A percentile compares a stretch with the other conserved stretches of the same genome.
These are phyloP conservation scores for Aplocera efformata DNA, from an alignment of 2,888 invertebrate species.

Conservation along the genomic window DNA sequence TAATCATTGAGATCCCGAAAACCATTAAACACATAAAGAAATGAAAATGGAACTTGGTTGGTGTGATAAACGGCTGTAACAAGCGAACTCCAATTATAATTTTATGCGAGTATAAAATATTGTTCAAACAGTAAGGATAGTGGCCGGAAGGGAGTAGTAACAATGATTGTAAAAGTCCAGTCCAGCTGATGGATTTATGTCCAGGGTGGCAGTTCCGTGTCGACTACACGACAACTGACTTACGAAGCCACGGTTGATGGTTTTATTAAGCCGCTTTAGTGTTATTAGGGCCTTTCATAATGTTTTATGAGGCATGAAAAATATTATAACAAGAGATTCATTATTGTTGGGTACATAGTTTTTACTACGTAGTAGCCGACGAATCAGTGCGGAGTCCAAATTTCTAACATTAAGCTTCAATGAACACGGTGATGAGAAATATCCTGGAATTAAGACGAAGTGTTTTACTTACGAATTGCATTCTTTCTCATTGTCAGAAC, in stretches of 20 bases:
- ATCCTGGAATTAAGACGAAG: too few relatives aligned
- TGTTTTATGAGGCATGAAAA: conserved; percentile 14
- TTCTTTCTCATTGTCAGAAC: too few relatives aligned
- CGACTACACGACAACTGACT: conserved; percentile 40
- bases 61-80: not conserved
- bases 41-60: too few relatives aligned
- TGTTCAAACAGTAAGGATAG: conserved; percentile 16
- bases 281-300: conserved; percentile 10
- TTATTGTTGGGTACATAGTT: conserved; percentile 1
- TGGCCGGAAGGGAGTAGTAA: conserved; percentile 35
- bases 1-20: too few relatives aligned
- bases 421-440: too few relatives aligned
- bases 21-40: too few relatives aligned
- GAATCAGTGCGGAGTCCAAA: too few relatives aligned
- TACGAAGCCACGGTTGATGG: conserved; percentile 27
- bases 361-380: too few relatives aligned
- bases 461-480: too few relatives aligned
- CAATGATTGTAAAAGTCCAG: conserved; percentile 40
- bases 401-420: too few relatives aligned
- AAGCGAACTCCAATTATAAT: not conserved
- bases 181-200: conserved; percentile 53
- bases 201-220: conserved; percentile 32
- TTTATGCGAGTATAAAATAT: conserved; percentile 2
- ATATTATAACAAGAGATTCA: conserved; percentile 10
- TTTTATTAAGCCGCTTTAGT: conserved; percentile 22